phyloP scores from a whole-genome alignment of 2,113 vertebrate species.

The Hippocampus comes region DNA sequence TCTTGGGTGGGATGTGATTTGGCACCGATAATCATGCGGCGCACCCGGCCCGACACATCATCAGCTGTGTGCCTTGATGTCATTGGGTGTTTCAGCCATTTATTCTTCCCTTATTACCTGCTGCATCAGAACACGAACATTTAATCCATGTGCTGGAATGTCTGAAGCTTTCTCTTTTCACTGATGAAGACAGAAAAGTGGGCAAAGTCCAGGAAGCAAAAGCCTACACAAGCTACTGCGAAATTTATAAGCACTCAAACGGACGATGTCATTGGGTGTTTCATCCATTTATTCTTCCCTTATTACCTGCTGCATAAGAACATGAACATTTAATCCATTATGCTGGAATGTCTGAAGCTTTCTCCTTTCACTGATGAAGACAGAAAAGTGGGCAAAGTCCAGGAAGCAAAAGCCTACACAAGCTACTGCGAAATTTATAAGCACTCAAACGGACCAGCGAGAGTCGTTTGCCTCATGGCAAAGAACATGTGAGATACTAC shows the following conservation, averaged over 20 bases:
- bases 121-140: slow-evolving; percentile 25
- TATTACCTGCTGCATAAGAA: slow-evolving; percentile 26
- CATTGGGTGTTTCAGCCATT: not conserved
- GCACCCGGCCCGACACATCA: too few relatives aligned
- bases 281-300: not conserved
- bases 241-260: slow-evolving; percentile 42
- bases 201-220: slow-evolving; percentile 28
- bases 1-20: not conserved
- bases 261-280: not conserved
- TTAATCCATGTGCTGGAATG: not conserved
- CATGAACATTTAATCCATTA: not conserved
- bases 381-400: slow-evolving; percentile 34
- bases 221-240: slow-evolving; percentile 22
- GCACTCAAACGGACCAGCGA: slow-evolving; percentile 33
- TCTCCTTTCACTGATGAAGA: slow-evolving; percentile 50
- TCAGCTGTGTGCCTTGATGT: too few relatives aligned
- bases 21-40: not conserved
- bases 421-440: slow-evolving; percentile 37
- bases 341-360: not conserved
- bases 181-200: slow-evolving; percentile 57
- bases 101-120: not conserved
- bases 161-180: slow-evolving; percentile 12
- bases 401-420: slow-evolving; percentile 35
- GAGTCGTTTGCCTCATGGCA: slow-evolving; percentile 29
- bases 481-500: slow-evolving; percentile 35